Conservation (phyloP, 2,113 vertebrate genomes). For the Odocoileus hemionus region DNA sequence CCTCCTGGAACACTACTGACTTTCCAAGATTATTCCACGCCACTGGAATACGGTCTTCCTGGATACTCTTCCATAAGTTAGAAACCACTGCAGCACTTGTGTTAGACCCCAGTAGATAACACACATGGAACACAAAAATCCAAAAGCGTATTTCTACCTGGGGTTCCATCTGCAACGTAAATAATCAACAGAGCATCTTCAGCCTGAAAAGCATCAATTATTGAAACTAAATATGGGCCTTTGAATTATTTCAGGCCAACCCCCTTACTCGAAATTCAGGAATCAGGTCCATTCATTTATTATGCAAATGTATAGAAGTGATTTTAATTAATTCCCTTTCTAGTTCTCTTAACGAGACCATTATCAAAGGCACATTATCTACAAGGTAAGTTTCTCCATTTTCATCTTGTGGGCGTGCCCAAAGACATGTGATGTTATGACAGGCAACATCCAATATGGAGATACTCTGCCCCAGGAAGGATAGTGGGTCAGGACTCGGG, state of each 20-base stretch:
- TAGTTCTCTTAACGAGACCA: not conserved
- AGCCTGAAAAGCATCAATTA: not conserved
- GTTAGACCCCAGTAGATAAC: not conserved
- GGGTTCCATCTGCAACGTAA: not conserved
- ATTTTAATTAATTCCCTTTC: not conserved
- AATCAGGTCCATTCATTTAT: not conserved
- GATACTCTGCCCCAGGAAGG: not conserved
- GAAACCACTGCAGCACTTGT: not conserved
- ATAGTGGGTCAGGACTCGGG: fast-evolving
- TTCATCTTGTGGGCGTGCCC: not conserved
- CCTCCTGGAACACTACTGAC: not conserved
- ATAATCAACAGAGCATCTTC: not conserved
- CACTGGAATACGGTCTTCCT: not conserved
- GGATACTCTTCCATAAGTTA: not conserved
- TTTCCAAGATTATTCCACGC: not conserved
- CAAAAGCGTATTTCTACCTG: not conserved
- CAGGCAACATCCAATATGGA: fast-evolving
- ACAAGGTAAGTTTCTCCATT: not conserved
- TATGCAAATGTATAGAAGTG: not conserved
- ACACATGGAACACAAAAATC: not conserved
- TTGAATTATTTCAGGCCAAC: not conserved
- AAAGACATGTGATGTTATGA: not conserved
- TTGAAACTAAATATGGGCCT: not conserved
- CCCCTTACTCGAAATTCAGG: not conserved
- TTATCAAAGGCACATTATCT: not conserved